phyloP scores from a whole-genome alignment of 2,888 invertebrate genomes.

The Cerceris ruficornis region DNA sequence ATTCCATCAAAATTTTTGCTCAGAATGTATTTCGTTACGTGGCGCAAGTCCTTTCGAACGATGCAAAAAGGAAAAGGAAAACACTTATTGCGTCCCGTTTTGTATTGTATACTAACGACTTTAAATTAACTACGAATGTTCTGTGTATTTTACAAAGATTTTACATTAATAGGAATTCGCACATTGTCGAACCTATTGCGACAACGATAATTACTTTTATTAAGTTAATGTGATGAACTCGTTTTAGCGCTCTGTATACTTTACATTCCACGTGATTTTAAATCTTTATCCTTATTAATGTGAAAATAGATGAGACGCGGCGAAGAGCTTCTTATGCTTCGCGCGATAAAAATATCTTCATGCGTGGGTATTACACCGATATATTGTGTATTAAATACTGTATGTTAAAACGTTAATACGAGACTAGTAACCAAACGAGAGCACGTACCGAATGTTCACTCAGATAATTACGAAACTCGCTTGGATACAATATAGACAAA shows the following conservation, averaged over 20 bases:
- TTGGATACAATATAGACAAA: constrained; percentile 58
- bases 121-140: constrained; percentile 27
- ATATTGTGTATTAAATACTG: constrained; percentile 52
- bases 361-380: constrained; percentile 44
- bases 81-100: constrained; percentile 1
- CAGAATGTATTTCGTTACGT: constrained; percentile 19
- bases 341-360: constrained; percentile 20
- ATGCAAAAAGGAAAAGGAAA: too few species aligned
- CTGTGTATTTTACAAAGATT: constrained; percentile 19
- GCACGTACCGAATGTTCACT: constrained; percentile 44
- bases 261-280: constrained; percentile 58
- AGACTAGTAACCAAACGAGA: constrained; percentile 58
- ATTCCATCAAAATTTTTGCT: constrained; percentile 56
- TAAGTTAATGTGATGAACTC: constrained; percentile 51
- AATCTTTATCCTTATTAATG: constrained; percentile 42
- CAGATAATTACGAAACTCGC: constrained; percentile 51
- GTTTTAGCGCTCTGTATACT: constrained; percentile 46
- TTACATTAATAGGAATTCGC: constrained; percentile 30
- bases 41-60: constrained; percentile 17
- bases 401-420: constrained; percentile 58
- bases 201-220: constrained; percentile 24
- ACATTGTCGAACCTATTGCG: constrained; percentile 42
- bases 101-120: constrained; percentile 29
- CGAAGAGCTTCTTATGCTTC: constrained; percentile 29
- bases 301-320: constrained; percentile 19